phyloP scores from a whole-genome alignment of 1,140 invertebrate genomes.

The Drosophila guanche region DNA sequence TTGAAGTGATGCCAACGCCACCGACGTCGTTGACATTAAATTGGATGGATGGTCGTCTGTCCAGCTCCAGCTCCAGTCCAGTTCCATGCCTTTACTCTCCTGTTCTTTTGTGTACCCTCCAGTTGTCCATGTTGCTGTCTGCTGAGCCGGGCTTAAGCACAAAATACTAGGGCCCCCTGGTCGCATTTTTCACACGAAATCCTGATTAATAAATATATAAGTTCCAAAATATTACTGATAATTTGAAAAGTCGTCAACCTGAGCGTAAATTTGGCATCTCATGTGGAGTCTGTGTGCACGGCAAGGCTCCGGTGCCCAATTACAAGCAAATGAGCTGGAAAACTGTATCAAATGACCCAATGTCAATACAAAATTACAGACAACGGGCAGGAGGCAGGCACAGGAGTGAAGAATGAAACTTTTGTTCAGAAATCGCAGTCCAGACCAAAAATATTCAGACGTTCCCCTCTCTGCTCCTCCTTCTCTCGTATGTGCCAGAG shows the following conservation, averaged over 20 bases:
- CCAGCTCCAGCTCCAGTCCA: too few relatives aligned
- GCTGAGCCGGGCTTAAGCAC: constrained; percentile 59
- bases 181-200: constrained; percentile 80
- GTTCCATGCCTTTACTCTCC: too few relatives aligned
- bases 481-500: neutral
- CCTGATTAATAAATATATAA: constrained; percentile 78
- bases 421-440: constrained; percentile 40
- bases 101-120: too few relatives aligned
- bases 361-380: constrained; percentile 79
- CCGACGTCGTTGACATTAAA: constrained; percentile 78
- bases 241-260: constrained; percentile 82
- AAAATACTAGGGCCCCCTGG: constrained; percentile 46
- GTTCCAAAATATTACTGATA: constrained; percentile 75
- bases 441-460: constrained; percentile 25
- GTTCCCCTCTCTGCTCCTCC: neutral
- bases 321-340: constrained; percentile 83
- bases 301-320: constrained; percentile 71
- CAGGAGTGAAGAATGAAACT: constrained; percentile 60
- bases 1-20: constrained; percentile 78
- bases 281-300: constrained; percentile 48
- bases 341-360: constrained; percentile 82
- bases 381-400: constrained; percentile 13
- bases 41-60: constrained; percentile 23
- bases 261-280: constrained; percentile 57
- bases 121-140: constrained; percentile 47